Conservation (phyloP, 1,140 invertebrate species). For the Papilio helenus region DNA sequence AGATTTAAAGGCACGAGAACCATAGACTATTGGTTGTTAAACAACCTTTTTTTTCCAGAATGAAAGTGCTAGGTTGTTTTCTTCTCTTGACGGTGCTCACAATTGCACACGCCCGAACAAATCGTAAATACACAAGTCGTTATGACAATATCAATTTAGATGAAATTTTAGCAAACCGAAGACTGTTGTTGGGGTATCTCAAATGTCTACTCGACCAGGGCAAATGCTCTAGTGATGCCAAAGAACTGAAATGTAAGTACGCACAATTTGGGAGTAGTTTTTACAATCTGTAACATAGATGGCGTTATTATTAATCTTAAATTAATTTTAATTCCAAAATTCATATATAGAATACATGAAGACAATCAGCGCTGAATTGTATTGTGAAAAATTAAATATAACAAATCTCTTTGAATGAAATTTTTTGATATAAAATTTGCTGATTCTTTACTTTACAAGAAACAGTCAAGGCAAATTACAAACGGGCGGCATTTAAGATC, state of each 20-base stretch:
- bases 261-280: background rate
- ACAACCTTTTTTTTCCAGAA: background rate
- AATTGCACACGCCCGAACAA: background rate
- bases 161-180: constrained; percentile 86
- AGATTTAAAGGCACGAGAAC: too few species aligned
- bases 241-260: constrained; percentile 87
- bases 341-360: too few species aligned
- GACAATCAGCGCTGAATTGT: too few species aligned
- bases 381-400: too few species aligned
- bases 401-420: too few species aligned
- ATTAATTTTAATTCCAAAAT: too few species aligned
- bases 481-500: too few species aligned
- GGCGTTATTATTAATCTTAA: background rate
- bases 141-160: constrained; percentile 88
- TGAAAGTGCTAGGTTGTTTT: background rate
- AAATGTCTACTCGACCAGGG: constrained; percentile 87
- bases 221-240: constrained; percentile 87
- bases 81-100: background rate
- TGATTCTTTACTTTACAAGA: too few species aligned
- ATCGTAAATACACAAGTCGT: constrained; percentile 84
- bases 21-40: background rate
- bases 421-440: too few species aligned
- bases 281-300: background rate
- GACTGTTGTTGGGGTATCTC: constrained; percentile 86
- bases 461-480: too few species aligned